Conservation (phyloP, 2,797 vertebrate species). For the Lacerta viridis region DNA sequence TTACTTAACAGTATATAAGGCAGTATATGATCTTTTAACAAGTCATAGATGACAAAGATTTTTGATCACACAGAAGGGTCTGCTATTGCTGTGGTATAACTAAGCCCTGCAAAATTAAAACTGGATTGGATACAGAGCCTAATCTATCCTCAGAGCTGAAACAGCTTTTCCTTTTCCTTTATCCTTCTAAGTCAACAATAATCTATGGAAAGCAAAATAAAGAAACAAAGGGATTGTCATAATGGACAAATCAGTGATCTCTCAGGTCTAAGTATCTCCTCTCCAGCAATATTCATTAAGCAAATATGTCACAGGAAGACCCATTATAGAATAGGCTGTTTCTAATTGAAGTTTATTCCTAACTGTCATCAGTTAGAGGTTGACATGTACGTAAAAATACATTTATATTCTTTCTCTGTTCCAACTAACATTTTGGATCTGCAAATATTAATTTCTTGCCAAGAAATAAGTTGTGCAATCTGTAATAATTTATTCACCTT, state of each 20-base stretch:
- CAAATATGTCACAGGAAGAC: constrained; percentile 13
- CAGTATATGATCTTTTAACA: constrained; percentile 4
- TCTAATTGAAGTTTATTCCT: background rate
- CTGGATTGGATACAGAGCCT: constrained; percentile 49
- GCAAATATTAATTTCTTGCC: background rate
- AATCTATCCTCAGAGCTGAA: constrained; percentile 47
- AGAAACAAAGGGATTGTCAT: constrained; percentile 14
- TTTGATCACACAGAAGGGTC: constrained; percentile 23
- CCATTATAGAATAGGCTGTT: background rate
- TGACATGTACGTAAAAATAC: background rate
- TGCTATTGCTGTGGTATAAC: constrained; percentile 22
- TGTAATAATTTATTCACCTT: background rate
- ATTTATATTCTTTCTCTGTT: constrained; percentile 8
- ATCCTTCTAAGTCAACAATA: constrained; percentile 33
- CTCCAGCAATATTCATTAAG: constrained; percentile 20
- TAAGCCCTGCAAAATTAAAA: constrained; percentile 27
- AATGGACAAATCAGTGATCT: constrained; percentile 13
- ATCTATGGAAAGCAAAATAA: constrained; percentile 12
- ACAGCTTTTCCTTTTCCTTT: constrained; percentile 35
- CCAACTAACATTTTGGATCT: constrained; percentile 6
- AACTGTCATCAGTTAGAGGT: background rate
- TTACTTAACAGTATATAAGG: constrained; percentile 1
- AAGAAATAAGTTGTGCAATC: background rate
- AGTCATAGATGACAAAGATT: constrained; percentile 24
- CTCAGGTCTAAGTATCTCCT: background rate